These are phyloP conservation scores for Lucilia cuprina DNA, from an alignment of 1,140 invertebrate species.

Conservation along the genomic window DNA sequence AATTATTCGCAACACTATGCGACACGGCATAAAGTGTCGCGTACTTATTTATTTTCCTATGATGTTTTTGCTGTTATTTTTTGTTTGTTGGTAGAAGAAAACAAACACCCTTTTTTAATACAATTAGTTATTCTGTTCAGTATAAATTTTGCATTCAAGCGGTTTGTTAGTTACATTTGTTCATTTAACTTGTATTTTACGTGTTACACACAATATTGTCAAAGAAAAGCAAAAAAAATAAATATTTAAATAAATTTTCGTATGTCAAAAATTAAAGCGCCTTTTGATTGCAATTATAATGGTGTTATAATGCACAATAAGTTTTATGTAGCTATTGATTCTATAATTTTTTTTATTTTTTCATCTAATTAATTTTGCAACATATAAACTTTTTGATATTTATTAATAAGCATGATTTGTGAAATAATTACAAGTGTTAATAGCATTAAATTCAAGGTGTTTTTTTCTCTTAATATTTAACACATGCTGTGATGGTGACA, in stretches of 20 bases:
- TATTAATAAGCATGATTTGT: neutral
- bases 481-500: too few species aligned
- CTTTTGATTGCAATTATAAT: neutral
- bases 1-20: neutral
- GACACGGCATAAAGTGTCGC: neutral
- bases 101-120: conserved; percentile 28
- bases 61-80: neutral
- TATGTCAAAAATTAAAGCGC: neutral
- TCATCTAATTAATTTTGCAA: neutral
- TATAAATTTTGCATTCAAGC: conserved; percentile 18
- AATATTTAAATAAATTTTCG: neutral
- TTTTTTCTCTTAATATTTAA: neutral
- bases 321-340: neutral
- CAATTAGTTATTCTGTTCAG: conserved; percentile 31
- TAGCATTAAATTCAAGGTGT: neutral
- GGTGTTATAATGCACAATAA: too few species aligned
- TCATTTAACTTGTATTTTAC: conserved; percentile 15
- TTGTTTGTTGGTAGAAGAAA: neutral
- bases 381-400: too few species aligned
- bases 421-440: neutral
- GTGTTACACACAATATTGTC: neutral
- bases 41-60: neutral
- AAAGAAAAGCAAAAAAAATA: neutral
- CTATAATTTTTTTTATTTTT: neutral
- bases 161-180: conserved; percentile 33